Base-by-base conservation (phyloP, 2,797 vertebrate genomes). In the Argya squamiceps region DNA sequence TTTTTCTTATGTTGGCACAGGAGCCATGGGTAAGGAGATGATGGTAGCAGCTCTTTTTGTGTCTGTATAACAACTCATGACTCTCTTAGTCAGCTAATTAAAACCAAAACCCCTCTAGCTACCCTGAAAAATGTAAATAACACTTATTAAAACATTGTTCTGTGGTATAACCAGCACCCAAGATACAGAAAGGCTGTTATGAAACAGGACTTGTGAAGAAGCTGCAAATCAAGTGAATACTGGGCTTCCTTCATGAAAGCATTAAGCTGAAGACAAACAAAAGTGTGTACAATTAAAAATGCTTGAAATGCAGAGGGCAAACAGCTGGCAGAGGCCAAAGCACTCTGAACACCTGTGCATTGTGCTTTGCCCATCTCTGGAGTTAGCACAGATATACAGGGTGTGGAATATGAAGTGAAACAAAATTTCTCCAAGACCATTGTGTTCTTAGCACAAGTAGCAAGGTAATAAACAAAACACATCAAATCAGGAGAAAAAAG, bases 91-190 rank as follows among this genome's bases (percentile, higher is more conserved):
- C 83, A 91, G 56, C 87, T 95, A 95, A 96, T 94, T 96, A 93
- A 96, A 93, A 95, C 73, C 83, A 93, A 95, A 94, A 19, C 26
- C 88, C 79, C 85, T 94, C 88, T 82, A 90, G 96, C 93, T 96
- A 90, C 49, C 30, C 78, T 60, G 52, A 84, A 83, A 95, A 94
- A 94, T 91, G 84, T 94, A 95, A 96, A 83, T 96, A 94, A 32
- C 60, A 0, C 85, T 70, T 93, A 93, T 95, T 95, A 96, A 95
- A 93, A 83, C 82, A 84, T 88, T 87, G 19, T 91, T 92, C 22
- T 92, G 80, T 80, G 84, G 86, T 74, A 92, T 77, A 93, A 76
- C 52, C 78, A 91, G 92, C 75, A 93, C 81, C 39, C 56, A 49
- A 74, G 56, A 76, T 77, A 64, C 70, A 91, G 77, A 92, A 82